Evolutionary conservation across 2,888 invertebrate species (phyloP).

Genomic region (Steinernema hermaphroditum): DNA sequence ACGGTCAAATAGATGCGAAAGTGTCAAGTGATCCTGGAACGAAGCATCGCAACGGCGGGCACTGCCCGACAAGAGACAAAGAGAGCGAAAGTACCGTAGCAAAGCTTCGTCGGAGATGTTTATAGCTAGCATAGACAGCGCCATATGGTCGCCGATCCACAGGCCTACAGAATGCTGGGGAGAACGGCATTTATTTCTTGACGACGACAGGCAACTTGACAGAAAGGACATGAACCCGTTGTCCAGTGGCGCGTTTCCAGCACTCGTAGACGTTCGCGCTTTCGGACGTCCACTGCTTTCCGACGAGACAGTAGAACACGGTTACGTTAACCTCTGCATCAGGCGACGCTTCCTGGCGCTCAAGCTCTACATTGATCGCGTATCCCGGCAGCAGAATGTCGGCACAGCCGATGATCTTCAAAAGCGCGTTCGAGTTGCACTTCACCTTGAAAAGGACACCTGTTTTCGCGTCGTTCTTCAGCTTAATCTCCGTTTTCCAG

Average conservation of each 20-base stretch:
- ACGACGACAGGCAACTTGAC: background rate
- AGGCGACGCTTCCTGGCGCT: background rate
- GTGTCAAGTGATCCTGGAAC: too few relatives aligned
- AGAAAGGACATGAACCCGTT: background rate
- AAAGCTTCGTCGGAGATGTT: too few relatives aligned
- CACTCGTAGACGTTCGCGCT: conserved; percentile 18
- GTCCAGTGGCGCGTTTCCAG: background rate
- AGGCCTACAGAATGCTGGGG: too few relatives aligned
- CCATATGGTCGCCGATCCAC: too few relatives aligned
- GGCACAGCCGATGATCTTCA: conserved; percentile 2
- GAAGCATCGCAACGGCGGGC: too few relatives aligned
- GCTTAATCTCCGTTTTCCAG: background rate
- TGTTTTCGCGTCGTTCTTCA: background rate
- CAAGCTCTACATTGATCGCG: background rate
- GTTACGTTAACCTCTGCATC: background rate
- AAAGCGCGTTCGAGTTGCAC: conserved; percentile 5
- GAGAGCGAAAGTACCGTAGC: too few relatives aligned
- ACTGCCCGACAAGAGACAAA: too few relatives aligned
- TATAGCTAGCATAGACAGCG: too few relatives aligned
- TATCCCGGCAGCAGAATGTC: conserved; percentile 4
- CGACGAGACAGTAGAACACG: conserved; percentile 3
- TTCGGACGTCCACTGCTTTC: background rate
- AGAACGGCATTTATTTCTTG: background rate
- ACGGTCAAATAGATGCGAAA: too few relatives aligned
- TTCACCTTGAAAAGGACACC: conserved; percentile 20